Conservation (phyloP, 2,113 vertebrate species). For the Leptobrachium leishanense region DNA sequence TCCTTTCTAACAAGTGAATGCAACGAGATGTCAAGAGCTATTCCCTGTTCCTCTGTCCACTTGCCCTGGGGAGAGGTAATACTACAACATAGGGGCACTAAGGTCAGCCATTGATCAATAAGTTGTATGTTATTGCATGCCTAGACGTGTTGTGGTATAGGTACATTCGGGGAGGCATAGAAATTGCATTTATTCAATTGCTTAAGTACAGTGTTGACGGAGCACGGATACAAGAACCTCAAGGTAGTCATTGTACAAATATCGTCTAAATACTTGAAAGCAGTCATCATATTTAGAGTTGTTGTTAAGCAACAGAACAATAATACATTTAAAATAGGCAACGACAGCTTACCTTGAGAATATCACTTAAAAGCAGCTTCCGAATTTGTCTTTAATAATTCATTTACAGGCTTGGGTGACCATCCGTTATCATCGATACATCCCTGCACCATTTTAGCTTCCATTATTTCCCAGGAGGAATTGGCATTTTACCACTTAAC, state of each 20-base stretch:
- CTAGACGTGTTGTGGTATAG: no score
- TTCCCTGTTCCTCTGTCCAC: neutral
- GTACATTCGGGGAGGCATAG: no score
- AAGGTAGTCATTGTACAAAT: no score
- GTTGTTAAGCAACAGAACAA: no score
- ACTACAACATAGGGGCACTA: neutral
- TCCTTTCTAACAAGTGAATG: neutral
- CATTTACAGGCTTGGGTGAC: slow-evolving; percentile 46
- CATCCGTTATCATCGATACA: slow-evolving; percentile 40
- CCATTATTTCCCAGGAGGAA: slow-evolving; percentile 35
- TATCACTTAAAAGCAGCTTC: slow-evolving; percentile 1
- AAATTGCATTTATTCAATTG: no score
- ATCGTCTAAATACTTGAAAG: no score
- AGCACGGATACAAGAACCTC: no score
- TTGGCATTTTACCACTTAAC: slow-evolving; percentile 18
- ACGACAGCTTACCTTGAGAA: neutral
- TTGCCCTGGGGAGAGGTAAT: neutral
- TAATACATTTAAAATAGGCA: no score
- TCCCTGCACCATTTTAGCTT: slow-evolving; percentile 32
- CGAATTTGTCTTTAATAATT: slow-evolving; percentile 42
- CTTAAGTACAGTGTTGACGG: no score
- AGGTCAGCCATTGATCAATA: slow-evolving; percentile 1
- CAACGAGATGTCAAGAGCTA: neutral
- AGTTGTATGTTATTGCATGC: neutral
- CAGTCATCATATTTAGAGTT: no score